Conservation (phyloP, 2,113 vertebrate genomes). For the Microcebus murinus region DNA sequence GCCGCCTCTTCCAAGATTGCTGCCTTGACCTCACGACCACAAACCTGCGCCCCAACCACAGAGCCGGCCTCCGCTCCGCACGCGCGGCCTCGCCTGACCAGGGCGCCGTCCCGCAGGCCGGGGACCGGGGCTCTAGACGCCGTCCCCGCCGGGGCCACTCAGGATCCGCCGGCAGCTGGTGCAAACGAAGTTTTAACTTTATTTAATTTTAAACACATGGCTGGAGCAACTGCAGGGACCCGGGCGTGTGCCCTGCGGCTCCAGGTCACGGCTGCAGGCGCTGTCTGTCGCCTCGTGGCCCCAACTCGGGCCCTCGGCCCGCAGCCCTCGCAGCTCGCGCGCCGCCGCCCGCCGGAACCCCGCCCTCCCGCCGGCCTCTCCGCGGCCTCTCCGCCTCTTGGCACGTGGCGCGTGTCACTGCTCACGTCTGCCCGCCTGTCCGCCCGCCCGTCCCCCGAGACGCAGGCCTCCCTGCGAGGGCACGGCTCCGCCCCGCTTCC, state of each 20-base stretch:
- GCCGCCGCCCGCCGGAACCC: too few relatives aligned
- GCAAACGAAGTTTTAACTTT: not conserved
- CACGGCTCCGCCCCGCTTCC: too few relatives aligned
- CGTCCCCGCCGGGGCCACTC: too few relatives aligned
- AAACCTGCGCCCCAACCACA: rapidly evolving
- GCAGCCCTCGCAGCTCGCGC: too few relatives aligned
- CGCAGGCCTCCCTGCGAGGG: too few relatives aligned
- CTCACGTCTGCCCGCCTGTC: too few relatives aligned
- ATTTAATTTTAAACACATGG: not conserved
- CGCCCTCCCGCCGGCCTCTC: not conserved
- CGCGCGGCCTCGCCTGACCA: too few relatives aligned
- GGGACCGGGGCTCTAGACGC: not conserved
- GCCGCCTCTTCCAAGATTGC: rapidly evolving
- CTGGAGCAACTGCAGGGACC: not conserved
- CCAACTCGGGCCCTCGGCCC: not conserved
- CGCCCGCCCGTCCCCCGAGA: too few relatives aligned
- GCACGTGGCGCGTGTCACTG: too few relatives aligned
- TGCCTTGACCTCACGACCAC: too few relatives aligned
- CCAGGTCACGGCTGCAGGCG: not conserved
- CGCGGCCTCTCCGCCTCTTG: not conserved
- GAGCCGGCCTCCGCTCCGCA: rapidly evolving
- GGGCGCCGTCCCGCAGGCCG: not conserved
- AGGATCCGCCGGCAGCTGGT: not conserved
- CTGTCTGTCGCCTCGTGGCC: not conserved
- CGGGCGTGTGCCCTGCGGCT: too few relatives aligned